A percentile compares a stretch with the other conserved stretches of the same genome.
These are phyloP conservation scores for Scaptomyza reducta DNA, from an alignment of 2,888 invertebrate species.

Conservation along the genomic window DNA sequence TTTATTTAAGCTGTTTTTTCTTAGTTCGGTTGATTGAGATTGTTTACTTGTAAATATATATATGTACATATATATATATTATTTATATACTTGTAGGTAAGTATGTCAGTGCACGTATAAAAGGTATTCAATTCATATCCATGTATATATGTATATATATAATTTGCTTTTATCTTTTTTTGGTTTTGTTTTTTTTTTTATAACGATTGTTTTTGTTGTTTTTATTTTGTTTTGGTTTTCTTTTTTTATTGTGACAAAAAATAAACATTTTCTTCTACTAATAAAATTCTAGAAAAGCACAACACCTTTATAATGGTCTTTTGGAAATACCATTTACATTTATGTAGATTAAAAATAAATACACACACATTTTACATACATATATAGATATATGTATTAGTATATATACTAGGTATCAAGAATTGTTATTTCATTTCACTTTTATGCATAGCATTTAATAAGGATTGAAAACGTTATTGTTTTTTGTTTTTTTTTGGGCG, in stretches of 20 bases:
- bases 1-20: conserved; percentile 44
- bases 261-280: conserved; percentile 75
- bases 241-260: conserved; percentile 70
- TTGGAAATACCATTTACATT: conserved; percentile 81
- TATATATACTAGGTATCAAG: conserved; percentile 67
- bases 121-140: conserved; percentile 75
- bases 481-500: conserved; percentile 10
- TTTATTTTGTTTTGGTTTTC: conserved; percentile 33
- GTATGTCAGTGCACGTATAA: conserved; percentile 82
- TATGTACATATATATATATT: conserved; percentile 40
- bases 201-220: conserved; percentile 43
- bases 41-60: conserved; percentile 59
- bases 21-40: conserved; percentile 69
- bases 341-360: conserved; percentile 72
- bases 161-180: conserved; percentile 38
- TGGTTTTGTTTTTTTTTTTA: conserved; percentile 32
- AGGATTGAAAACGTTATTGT: conserved; percentile 59
- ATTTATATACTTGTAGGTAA: conserved; percentile 66
- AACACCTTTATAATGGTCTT: conserved; percentile 84
- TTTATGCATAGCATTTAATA: conserved; percentile 68
- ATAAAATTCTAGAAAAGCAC: conserved; percentile 83
- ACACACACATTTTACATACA: conserved; percentile 73
- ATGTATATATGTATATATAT: conserved; percentile 69
- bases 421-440: conserved; percentile 50
- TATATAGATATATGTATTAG: conserved; percentile 48